Evolutionary conservation across 2,888 invertebrate species (phyloP), one percentile per base, ranked within the genome.

Genomic region (Arge pagana): DNA sequence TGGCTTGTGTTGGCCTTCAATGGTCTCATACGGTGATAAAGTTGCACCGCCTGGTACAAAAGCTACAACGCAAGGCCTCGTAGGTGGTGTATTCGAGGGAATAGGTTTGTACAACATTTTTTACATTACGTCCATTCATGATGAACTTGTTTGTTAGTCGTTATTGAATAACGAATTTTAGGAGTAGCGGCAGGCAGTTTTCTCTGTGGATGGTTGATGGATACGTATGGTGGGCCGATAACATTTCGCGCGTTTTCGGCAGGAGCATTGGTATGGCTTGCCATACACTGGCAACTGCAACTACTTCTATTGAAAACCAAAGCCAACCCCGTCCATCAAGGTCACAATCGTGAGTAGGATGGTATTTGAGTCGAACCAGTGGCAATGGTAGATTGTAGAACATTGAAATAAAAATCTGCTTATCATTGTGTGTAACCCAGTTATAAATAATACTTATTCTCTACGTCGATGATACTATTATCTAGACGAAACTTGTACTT

Each of bases 11-110:
- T 94, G 90, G 74, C 86, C 93, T 0, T 88, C 91, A 7, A 91
- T 93, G 90, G 87, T 92, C 13, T 90, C 92, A 0, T 94, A 93
- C 75, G 93, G 93, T 0, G 90, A 87, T 68, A 84, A 88, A 55
- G 84, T 91, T 1, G 88, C 93, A 2, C 91, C 92, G 1, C 83
- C 87, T 0, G 93, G 93, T 7, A 90, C 90, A 0, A 90, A 91
- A 76, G 90, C 92, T 0, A 93, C 94, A 10, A 86, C 93, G 67
- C 76, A 90, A 86, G 93, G 93, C 48, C 77, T 94, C 33, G 87
- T 93, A 23, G 92, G 93, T 10, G 92, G 90, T 3, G 80, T 92
- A 39, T 94, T 93, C 70, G 93, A 94, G 79, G 93, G 93, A 11
- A 80, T 93, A 10, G 93, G 83, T 81, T 54, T 62, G 64, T 55